These are phyloP conservation scores for Apodemia zela DNA, from an alignment of 2,888 invertebrate species.

Conservation along the genomic window DNA sequence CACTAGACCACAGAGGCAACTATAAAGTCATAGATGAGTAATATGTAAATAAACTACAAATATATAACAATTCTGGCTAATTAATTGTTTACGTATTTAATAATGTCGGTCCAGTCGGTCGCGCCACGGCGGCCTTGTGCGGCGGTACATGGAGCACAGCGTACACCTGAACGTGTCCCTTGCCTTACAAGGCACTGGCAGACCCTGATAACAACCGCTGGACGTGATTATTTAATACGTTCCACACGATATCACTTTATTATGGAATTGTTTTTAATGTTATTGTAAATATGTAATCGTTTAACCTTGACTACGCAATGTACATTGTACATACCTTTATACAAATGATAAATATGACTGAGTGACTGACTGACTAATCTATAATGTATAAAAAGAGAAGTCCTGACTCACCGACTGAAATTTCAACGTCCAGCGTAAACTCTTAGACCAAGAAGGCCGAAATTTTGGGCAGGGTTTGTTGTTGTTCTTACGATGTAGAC, in stretches of 20 bases:
- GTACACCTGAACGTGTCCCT: slow-evolving; percentile 22
- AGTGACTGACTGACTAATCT: no score
- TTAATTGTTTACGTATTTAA: slow-evolving; percentile 3
- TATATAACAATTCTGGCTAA: not conserved
- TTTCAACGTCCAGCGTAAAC: no score
- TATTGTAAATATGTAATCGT: not conserved
- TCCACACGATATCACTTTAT: not conserved
- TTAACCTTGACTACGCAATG: not conserved
- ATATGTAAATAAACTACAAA: no score
- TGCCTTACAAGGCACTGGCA: slow-evolving; percentile 36
- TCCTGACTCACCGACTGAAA: no score
- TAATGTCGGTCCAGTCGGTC: slow-evolving; percentile 17
- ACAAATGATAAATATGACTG: no score
- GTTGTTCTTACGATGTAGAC: no score
- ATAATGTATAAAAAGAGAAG: no score
- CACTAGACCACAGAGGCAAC: no score
- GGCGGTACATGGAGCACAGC: slow-evolving; percentile 18
- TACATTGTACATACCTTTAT: no score
- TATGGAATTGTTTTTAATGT: slow-evolving; percentile 12
- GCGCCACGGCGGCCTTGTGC: slow-evolving; percentile 26
- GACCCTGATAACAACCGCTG: slow-evolving; percentile 38
- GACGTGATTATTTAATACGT: slow-evolving; percentile 14
- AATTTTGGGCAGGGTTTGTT: no score
- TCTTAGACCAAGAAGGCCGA: no score
- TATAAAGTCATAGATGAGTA: no score